Evolutionary conservation across 2,113 vertebrate genomes (phyloP), one percentile per base, ranked within the genome.

Genomic region (Quiscalus mexicanus): DNA sequence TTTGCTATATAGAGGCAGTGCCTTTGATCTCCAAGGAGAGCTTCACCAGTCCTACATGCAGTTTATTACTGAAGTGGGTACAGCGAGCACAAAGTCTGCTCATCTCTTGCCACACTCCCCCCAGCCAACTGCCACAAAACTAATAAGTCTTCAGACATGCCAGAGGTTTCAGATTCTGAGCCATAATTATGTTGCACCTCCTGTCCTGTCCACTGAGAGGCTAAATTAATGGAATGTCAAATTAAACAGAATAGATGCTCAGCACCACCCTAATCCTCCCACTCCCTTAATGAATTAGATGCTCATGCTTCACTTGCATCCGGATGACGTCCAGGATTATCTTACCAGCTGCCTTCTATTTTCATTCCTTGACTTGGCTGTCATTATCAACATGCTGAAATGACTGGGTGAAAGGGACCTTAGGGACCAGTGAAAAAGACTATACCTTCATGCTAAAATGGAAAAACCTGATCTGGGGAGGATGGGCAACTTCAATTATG

Each of bases 151-250:
- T 94, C 65, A 89, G 90, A 81, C 31, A 39, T 73, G 60, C 56
- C 73, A 75, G 71, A 76, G 39, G 3, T 84, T 90, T 94, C 82
- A 45, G 69, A 92, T 82, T 86, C 75, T 42, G 82, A 88, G 37
- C 58, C 90, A 12, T 77, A 94, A 90, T 88, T 92, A 77, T 1
- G 4, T 89, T 89, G 56, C 39, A 59, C 69, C 60, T 76, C 74
- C 70, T 0, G 0, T 93, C 84, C 76, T 83, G 76, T 86, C 89
- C 84, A 82, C 41, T 87, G 86, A 91, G 79, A 88, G 50, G 80
- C 28, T 87, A 92, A 90, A 84, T 93, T 83, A 94, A 82, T 93
- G 93, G 84, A 94, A 87, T 91, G 86, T 94, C 90, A 94, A 83
- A 87, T 94, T 64, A 95, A 92, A 65, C 71, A 74, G 83, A 93